Base-by-base conservation (phyloP, 30 jellyfish, hydroid and myxozoan species). In the Pseudorhiza aurosa region DNA sequence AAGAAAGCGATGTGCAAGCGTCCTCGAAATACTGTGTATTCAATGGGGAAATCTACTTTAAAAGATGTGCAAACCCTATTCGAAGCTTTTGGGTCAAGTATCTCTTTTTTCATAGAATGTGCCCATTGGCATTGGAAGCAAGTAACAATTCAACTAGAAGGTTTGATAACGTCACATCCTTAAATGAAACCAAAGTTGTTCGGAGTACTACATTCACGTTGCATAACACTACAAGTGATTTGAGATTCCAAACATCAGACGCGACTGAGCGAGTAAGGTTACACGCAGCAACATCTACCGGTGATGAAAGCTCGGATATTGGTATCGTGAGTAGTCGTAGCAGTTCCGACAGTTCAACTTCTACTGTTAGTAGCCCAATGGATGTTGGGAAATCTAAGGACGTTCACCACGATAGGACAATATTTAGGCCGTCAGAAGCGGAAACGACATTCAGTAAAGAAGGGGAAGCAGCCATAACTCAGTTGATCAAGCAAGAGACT, bases 11-110 rank as follows among this genome's bases (percentile, higher is more conserved):
- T 24, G 5, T 35, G 0, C 32, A 71, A 22, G 10, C n/a, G 3
- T 46, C 17, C 29, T 2, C 55, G 2, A 44, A 51, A 18, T 44
- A 49, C 17, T 84, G 88, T 36, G 21, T 70, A 2, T 84, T 63
- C 33, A 22, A 35, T 31, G 88, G 88, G 4, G 95, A 84, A 33
- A 42, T 70, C 10, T 72, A 42, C 18, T 68, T 58, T 12, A 50
- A 81, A 4, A 58, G 70, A 26, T 88, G 95, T 71, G 93, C 87
- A 2, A 75, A 81, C 35, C 95, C 97, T 4, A 39, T 19, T 4
- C 14, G 35, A 19, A 57, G 42, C 14, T 75, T 73, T 22, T 72
- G 95, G 87, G 37, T 88, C 19, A 53, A 45, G 27, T 88, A 58
- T 39, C 63, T 81, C 12, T 88, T 88, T 44, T 27, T 21, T 24